Conservation (phyloP, 2,888 invertebrate species). For the Ochropacha duplaris region DNA sequence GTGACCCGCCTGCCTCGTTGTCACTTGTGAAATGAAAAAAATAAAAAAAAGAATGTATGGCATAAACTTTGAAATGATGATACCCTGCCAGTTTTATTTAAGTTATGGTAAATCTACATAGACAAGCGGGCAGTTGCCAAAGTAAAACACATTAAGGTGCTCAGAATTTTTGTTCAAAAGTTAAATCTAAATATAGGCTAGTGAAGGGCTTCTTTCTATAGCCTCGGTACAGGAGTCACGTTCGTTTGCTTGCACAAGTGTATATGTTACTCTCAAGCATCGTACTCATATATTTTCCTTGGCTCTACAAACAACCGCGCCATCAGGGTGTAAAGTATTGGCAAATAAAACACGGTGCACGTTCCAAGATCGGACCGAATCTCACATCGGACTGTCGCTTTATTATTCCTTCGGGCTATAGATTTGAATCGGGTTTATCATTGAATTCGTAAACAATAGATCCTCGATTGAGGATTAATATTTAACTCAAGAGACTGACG, state of each 20-base stretch:
- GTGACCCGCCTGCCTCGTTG: too few relatives aligned
- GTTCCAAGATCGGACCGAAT: background rate
- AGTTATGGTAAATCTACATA: too few relatives aligned
- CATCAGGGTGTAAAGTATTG: slow-evolving; percentile 4
- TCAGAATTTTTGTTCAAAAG: too few relatives aligned
- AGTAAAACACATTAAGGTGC: too few relatives aligned
- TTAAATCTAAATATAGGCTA: too few relatives aligned
- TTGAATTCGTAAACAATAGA: background rate
- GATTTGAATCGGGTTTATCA: background rate
- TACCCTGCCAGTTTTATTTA: too few relatives aligned
- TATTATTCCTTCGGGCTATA: background rate
- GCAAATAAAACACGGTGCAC: slow-evolving; percentile 1
- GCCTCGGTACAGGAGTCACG: slow-evolving; percentile 34
- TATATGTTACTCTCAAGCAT: slow-evolving; percentile 53
- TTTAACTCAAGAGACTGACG: too few relatives aligned
- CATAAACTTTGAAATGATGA: too few relatives aligned
- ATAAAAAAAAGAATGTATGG: too few relatives aligned
- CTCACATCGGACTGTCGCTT: background rate
- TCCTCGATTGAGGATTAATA: too few relatives aligned
- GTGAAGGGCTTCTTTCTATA: slow-evolving; percentile 28
- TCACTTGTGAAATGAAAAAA: too few relatives aligned
- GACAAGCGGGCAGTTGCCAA: too few relatives aligned
- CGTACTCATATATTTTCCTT: slow-evolving; percentile 34
- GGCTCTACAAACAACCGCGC: slow-evolving; percentile 16
- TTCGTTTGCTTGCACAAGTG: slow-evolving; percentile 42